Percentiles rank a stretch among this genome's conserved stretches.
Evolutionary conservation across 1,140 invertebrate species (phyloP).

Genomic region (Drosophila bipectinata): DNA sequence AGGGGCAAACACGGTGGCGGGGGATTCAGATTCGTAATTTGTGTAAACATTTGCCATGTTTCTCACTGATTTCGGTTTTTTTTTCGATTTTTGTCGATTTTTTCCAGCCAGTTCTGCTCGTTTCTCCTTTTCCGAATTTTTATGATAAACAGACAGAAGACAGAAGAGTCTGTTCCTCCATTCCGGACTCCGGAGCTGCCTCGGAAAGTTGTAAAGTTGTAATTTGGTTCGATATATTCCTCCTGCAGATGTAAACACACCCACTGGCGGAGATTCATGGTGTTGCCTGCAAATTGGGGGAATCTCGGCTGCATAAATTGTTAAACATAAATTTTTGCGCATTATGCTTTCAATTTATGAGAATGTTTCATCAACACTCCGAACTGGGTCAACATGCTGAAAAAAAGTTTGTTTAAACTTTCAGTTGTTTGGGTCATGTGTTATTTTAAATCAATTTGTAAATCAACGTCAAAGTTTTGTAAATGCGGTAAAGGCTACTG

Average conservation of each 20-base stretch:
- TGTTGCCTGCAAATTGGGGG: constrained; percentile 48
- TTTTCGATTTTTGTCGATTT: constrained; percentile 40
- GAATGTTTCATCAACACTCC: constrained; percentile 37
- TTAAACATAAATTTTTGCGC: constrained; percentile 66
- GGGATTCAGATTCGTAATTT: constrained; percentile 64
- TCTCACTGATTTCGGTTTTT: constrained; percentile 59
- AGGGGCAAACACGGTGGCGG: constrained; percentile 12
- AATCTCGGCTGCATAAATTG: constrained; percentile 60
- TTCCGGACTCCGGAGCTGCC: constrained; percentile 3
- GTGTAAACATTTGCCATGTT: constrained; percentile 79
- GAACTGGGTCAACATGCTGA: constrained; percentile 45
- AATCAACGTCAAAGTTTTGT: constrained; percentile 41
- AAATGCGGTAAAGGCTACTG: constrained; percentile 21
- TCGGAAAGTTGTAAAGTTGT: constrained; percentile 65
- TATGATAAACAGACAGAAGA: constrained; percentile 66
- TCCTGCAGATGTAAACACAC: constrained; percentile 59
- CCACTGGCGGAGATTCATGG: constrained; percentile 34
- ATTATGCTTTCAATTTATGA: constrained; percentile 60
- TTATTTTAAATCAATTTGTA: constrained; percentile 58
- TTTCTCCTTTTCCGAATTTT: constrained; percentile 46
- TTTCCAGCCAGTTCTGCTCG: constrained; percentile 9
- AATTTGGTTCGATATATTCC: constrained; percentile 59
- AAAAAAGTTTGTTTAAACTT: constrained; percentile 38
- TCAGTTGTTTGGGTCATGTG: constrained; percentile 16
- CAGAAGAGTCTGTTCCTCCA: constrained; percentile 31